Percentiles rank a stretch among this genome's conserved stretches.
Evolutionary conservation across 1,140 invertebrate species (phyloP).

Genomic region (Leptinotarsa lineolata): DNA sequence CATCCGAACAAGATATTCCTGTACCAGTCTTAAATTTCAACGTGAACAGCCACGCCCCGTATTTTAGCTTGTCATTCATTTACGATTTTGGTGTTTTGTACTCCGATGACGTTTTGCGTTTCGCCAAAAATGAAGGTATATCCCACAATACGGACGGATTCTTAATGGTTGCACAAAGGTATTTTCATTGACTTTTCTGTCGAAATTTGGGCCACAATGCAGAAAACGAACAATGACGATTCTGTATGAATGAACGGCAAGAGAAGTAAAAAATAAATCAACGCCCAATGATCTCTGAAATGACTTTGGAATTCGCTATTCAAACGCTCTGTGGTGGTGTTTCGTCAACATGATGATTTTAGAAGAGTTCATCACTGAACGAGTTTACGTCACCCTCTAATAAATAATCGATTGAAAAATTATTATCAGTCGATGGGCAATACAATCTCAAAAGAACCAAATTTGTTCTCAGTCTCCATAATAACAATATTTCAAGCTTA

Average conservation of each 20-base stretch:
- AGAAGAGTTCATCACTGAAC: too few species aligned
- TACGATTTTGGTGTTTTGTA: slow-evolving; percentile 44
- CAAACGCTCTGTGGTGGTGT: too few species aligned
- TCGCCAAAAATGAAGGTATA: slow-evolving; percentile 25
- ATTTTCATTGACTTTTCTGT: slow-evolving; percentile 25
- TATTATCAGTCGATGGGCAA: too few species aligned
- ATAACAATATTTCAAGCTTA: too few species aligned
- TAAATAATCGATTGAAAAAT: too few species aligned
- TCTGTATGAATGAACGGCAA: slow-evolving; percentile 2
- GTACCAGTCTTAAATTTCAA: slow-evolving; percentile 52
- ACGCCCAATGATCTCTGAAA: neutral
- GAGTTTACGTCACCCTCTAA: too few species aligned
- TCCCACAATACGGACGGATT: slow-evolving; percentile 5
- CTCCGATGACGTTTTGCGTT: slow-evolving; percentile 46
- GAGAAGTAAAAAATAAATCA: neutral
- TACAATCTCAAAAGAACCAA: too few species aligned
- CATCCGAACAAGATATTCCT: slow-evolving; percentile 52
- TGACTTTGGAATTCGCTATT: too few species aligned
- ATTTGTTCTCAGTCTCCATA: too few species aligned
- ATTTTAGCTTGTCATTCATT: slow-evolving; percentile 51
- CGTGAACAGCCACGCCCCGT: slow-evolving; percentile 46
- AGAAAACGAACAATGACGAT: slow-evolving; percentile 1
- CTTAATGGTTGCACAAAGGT: slow-evolving; percentile 18
- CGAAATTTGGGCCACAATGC: slow-evolving; percentile 5
- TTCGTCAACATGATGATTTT: too few species aligned